Evolutionary conservation across 2,888 invertebrate genomes (phyloP), one percentile per base, ranked within the genome.

Genomic region (Amphipoea lucens): DNA sequence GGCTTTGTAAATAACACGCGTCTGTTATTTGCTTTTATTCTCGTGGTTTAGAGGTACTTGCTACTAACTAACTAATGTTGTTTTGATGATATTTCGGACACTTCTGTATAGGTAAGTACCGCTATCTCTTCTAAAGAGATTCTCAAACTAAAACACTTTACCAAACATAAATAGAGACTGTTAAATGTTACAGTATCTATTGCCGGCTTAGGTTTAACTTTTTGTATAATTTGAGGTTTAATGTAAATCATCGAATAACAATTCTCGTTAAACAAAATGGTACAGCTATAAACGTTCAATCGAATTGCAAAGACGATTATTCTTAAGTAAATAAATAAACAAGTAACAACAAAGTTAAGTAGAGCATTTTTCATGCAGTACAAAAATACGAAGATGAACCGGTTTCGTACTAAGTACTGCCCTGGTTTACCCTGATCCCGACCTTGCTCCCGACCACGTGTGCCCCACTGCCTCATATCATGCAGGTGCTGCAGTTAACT

Each of bases 381-480:
- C 42, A 57, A 40, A 40, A 51, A 75, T 76, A 48, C 40, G 62
- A 40, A n/a, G 42, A 71, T 73, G 20, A 79, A 90, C 89, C 82
- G 81, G 90, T 90, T 87, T 79, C 45, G 45, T 45, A 65, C 42
- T 75, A 74, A 78, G 79, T 85, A 75, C 42, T 78, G 71, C 62
- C 74, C 79, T 71, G 88, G 74, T 78, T 69, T 73, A 73, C 68
- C 86, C 83, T 81, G 80, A 79, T 90, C 91, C 88, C 85, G 85
- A 85, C 89, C 90, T 89, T 90, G 88, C 71, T 89, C 87, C 87
- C 76, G 82, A 83, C 87, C 90, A 87, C 82, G 85, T 85, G 87
- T 87, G 89, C 81, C 86, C 89, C 71, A 92, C 92, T 93, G 91
- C 89, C 93, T 92, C 87, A 89, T 89, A 86, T 89, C 82, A 81